Evolutionary conservation across 2,797 vertebrate species (phyloP).

Genomic region (Rhabdomys pumilio): DNA sequence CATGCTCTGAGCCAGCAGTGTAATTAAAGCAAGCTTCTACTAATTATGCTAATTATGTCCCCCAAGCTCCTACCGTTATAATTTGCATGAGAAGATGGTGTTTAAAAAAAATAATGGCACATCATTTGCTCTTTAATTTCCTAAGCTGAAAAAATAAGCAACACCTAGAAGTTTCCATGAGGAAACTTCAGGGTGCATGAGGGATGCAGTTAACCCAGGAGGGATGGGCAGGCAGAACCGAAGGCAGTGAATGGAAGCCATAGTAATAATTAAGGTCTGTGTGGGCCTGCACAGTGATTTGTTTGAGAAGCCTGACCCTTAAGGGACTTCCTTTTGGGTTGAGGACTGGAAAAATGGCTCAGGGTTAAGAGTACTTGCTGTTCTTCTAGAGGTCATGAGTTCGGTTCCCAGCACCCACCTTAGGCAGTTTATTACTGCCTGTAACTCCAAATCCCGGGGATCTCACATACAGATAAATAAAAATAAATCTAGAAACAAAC

Average conservation of each 20-base stretch:
- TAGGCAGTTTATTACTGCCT: background rate
- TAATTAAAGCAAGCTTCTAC: conserved; percentile 74
- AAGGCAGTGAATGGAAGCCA: background rate
- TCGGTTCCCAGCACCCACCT: background rate
- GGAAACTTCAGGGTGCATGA: background rate
- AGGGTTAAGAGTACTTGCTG: background rate
- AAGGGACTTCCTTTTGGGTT: background rate
- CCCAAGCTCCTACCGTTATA: conserved; percentile 64
- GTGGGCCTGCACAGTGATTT: rapidly evolving
- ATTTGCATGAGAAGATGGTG: conserved; percentile 71
- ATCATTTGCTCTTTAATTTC: conserved; percentile 23
- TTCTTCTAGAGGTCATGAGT: background rate
- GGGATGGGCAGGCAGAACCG: background rate
- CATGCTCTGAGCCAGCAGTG: background rate
- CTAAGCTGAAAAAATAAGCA: background rate
- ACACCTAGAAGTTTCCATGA: conserved; percentile 17
- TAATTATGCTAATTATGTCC: conserved; percentile 71
- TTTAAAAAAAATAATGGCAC: conserved; percentile 64
- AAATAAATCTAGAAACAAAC: background rate
- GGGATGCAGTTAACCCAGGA: background rate
- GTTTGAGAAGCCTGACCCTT: background rate
- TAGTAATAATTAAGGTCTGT: background rate
- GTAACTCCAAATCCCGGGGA: background rate
- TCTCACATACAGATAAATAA: background rate
- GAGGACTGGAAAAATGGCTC: background rate